These are phyloP conservation scores for Drosophila asahinai DNA, from an alignment of 1,140 invertebrate species.

Conservation along the genomic window DNA sequence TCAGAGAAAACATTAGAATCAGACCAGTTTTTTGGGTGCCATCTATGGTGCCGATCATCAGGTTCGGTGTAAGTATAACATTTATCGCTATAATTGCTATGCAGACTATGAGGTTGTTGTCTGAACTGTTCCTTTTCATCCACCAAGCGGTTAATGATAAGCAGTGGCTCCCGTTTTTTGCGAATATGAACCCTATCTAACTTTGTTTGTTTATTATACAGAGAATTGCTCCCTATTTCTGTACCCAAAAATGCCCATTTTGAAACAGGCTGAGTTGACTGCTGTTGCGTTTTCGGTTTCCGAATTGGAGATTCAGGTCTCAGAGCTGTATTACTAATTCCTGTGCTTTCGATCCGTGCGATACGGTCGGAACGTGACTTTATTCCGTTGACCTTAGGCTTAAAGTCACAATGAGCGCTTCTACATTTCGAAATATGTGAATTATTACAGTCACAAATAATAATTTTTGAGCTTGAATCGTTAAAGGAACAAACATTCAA, in stretches of 20 bases:
- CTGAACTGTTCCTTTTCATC: conserved; percentile 1
- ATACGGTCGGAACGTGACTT: conserved; percentile 75
- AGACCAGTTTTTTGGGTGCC: conserved; percentile 54
- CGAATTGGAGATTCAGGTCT: conserved; percentile 39
- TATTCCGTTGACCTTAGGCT: conserved; percentile 29
- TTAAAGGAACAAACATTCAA: conserved; percentile 29
- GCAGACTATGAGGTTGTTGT: neutral
- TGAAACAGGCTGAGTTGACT: conserved; percentile 23
- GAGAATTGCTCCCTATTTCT: conserved; percentile 23
- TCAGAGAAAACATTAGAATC: conserved; percentile 63
- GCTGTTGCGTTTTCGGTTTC: conserved; percentile 23
- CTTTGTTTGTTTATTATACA: conserved; percentile 49
- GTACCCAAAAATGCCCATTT: conserved; percentile 57
- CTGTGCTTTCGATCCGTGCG: conserved; percentile 62
- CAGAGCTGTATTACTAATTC: conserved; percentile 15
- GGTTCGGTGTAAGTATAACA: conserved; percentile 33
- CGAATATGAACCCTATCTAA: conserved; percentile 72
- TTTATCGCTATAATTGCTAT: conserved; percentile 7
- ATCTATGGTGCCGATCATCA: neutral
- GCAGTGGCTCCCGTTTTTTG: conserved; percentile 71
- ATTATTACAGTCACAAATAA: conserved; percentile 55
- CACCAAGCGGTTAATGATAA: conserved; percentile 67
- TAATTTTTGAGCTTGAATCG: conserved; percentile 42
- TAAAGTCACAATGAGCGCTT: conserved; percentile 45
- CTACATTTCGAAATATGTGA: conserved; percentile 67